Evolutionary conservation across 2,888 invertebrate genomes (phyloP), one percentile per base, ranked within the genome.

Genomic region (Mimumesa dahlbomi): DNA sequence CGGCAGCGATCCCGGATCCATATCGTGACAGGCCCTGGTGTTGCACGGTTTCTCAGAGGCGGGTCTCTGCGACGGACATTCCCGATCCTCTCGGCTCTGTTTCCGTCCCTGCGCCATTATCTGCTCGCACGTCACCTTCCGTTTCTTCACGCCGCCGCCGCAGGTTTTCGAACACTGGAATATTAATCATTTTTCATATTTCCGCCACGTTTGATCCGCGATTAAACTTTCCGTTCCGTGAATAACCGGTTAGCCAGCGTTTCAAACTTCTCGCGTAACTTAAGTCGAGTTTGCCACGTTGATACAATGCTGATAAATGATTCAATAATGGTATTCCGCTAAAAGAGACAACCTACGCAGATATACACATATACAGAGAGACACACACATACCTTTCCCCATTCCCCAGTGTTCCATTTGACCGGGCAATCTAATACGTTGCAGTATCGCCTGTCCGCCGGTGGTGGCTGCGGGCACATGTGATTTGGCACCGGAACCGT

Each of bases 361-460:
- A n/a, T n/a, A n/a, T n/a, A n/a, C n/a, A n/a, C n/a, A n/a, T n/a
- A n/a, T n/a, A n/a, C n/a, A 45, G 4, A 57, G 14, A 52, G 38
- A 52, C 31, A 49, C 54, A 54, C 81, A 25, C 25, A 25, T 85
- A 92, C 93, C 90, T 92, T 95, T 18, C 95, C 93, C 98, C 98
- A 98, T 50, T 95, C 94, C 0, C 94, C 94, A 0, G 94, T 92
- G 78, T 94, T 94, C 98, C 98, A 98, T 73, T 94, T 91, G 0
- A 97, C 95, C 0, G 97, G 97, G 84, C 98, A 98, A 90, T 98
- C 97, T 62, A 96, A 92, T 0, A 96, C 95, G 88, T 97, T 97
- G 91, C 98, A 98, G 87, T 95, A 95, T 89, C 96, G 96, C 0
- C 96, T 92, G 87, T 97, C 96, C 0, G 94, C 94, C 0, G 98